Evolutionary conservation across 2,888 invertebrate genomes (phyloP).

Genomic region (Pachliopta kotzebuea): DNA sequence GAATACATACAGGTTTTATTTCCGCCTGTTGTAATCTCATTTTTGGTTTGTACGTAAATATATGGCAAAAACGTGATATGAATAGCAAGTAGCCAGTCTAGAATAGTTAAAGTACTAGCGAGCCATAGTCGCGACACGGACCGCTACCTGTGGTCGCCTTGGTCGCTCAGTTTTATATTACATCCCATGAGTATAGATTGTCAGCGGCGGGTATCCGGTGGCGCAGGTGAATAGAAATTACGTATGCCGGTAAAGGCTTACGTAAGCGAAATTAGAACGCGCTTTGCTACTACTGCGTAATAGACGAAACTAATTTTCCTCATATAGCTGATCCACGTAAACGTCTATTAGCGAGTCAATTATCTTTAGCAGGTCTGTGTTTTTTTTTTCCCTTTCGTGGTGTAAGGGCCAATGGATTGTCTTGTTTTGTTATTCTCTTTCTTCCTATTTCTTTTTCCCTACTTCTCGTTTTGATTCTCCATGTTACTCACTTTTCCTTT

Average conservation of each 20-base stretch:
- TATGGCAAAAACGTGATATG: too few relatives aligned
- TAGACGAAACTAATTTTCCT: neutral
- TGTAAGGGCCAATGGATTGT: too few relatives aligned
- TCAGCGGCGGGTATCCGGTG: slow-evolving; percentile 57
- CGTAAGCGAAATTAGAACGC: slow-evolving; percentile 3
- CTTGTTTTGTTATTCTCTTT: too few relatives aligned
- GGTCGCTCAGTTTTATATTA: slow-evolving; percentile 48
- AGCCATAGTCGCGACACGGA: slow-evolving; percentile 42
- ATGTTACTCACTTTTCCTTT: too few relatives aligned
- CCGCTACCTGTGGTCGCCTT: slow-evolving; percentile 50
- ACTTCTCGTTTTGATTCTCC: too few relatives aligned
- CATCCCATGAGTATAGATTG: slow-evolving; percentile 69
- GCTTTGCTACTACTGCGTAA: neutral
- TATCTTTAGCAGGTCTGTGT: too few relatives aligned
- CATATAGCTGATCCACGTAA: neutral
- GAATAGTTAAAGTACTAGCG: neutral
- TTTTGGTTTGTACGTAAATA: too few relatives aligned
- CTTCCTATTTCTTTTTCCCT: too few relatives aligned
- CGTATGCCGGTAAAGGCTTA: slow-evolving; percentile 9
- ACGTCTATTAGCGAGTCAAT: neutral
- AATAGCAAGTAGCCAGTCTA: neutral
- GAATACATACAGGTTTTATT: too few relatives aligned
- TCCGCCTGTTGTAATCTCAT: too few relatives aligned
- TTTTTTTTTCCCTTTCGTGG: too few relatives aligned
- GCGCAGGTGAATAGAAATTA: slow-evolving; percentile 38